A percentile compares a stretch with the other conserved stretches of the same genome.
Conservation (phyloP, 1,140 invertebrate species). For the Trachymyrmex cornetzi region DNA sequence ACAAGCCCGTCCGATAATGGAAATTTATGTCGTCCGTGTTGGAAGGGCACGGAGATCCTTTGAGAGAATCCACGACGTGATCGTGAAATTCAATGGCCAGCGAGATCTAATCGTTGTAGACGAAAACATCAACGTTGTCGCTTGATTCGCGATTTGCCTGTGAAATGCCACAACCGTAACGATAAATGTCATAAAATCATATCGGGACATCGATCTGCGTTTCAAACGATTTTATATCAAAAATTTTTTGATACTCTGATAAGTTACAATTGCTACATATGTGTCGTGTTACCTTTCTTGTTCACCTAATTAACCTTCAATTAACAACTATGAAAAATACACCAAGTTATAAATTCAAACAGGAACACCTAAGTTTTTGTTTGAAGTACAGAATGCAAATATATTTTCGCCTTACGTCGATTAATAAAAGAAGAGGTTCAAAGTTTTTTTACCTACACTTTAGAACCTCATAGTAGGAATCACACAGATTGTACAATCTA, state of each 20-base stretch:
- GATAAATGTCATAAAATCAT: conserved; percentile 35
- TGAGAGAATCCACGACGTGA: conserved; percentile 33
- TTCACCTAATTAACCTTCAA: not conserved
- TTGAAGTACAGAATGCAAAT: too few species aligned
- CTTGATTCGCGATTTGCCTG: conserved; percentile 55
- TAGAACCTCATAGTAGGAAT: too few species aligned
- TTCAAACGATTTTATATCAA: not conserved
- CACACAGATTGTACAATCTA: too few species aligned
- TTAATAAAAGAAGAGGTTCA: too few species aligned
- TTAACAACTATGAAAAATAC: too few species aligned
- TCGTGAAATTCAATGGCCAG: conserved; percentile 73
- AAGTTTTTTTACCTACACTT: too few species aligned
- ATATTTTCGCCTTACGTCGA: too few species aligned
- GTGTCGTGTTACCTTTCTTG: not conserved
- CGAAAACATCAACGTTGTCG: conserved; percentile 41
- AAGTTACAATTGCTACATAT: not conserved
- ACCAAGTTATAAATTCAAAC: too few species aligned
- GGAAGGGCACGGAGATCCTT: conserved; percentile 19
- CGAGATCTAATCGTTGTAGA: conserved; percentile 68
- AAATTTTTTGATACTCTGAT: not conserved
- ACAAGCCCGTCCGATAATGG: conserved; percentile 71
- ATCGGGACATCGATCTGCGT: conserved; percentile 12
- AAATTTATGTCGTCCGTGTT: conserved; percentile 73
- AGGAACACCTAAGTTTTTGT: too few species aligned
- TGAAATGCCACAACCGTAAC: conserved; percentile 22